Conservation (phyloP, 2,888 invertebrate species). For the Ormyrus nitidulus region DNA sequence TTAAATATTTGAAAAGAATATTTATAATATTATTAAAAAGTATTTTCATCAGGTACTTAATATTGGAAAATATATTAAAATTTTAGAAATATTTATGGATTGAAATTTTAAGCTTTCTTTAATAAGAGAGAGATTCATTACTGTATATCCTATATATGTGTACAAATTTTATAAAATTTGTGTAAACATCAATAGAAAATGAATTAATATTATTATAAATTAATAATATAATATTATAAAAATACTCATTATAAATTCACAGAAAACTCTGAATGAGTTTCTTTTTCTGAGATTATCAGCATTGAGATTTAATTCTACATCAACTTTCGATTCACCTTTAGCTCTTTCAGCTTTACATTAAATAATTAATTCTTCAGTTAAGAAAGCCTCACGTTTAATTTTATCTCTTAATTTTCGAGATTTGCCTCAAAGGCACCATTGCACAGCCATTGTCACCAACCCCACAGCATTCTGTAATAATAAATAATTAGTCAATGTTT, state of each 20-base stretch:
- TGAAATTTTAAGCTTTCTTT: too few species aligned
- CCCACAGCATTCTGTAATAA: conserved; percentile 83
- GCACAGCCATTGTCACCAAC: conserved; percentile 82
- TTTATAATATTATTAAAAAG: too few species aligned
- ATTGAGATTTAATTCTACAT: conserved; percentile 1
- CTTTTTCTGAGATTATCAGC: conserved; percentile 42
- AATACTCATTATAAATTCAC: not conserved
- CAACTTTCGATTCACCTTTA: conserved; percentile 19
- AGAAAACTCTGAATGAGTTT: conserved; percentile 14
- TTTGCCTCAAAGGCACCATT: conserved; percentile 87
- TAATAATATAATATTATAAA: not conserved
- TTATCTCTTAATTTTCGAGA: conserved; percentile 83
- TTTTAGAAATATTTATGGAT: too few species aligned
- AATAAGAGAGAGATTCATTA: too few species aligned
- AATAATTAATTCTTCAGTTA: conserved; percentile 85
- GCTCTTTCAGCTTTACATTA: conserved; percentile 81
- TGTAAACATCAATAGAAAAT: too few species aligned
- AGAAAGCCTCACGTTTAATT: conserved; percentile 84
- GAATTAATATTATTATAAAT: too few species aligned
- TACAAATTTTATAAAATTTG: too few species aligned
- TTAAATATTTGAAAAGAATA: too few species aligned
- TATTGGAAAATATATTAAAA: conserved; percentile 5
- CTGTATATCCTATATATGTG: too few species aligned
- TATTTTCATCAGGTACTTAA: conserved; percentile 11
- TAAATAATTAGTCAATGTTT: not conserved